Base-by-base conservation (phyloP, 2,797 vertebrate genomes). In the Cirrhinus molitorella region DNA sequence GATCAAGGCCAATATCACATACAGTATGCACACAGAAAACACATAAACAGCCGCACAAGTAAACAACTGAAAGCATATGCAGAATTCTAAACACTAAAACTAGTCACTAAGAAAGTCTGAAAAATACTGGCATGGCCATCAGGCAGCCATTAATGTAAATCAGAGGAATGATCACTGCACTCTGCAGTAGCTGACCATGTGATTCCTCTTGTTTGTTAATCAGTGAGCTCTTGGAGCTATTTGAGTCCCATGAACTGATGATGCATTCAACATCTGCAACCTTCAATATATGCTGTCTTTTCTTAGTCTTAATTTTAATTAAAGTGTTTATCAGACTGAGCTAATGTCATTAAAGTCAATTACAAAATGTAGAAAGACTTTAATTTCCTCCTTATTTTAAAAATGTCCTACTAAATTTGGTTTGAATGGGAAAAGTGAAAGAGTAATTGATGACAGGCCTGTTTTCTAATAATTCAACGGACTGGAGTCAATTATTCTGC, bases 121-220 rank as follows among this genome's bases (percentile, higher is more conserved):
- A 61, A 12, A 43, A 59, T 55, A 34, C 12, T 70, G 79, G 51
- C 51, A 45, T 80, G 31, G 51, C 14, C 31, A 55, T 37, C 51
- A 53, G 49, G 28, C 19, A 23, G 31, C 5, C 25, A 71, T 61
- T 53, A 79, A 79, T 71, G 67, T 71, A 47, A 80, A 80, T 71
- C 40, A 71, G 40, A 61, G 7, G 3, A 71, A 43, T 61, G 55
- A 47, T 72, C 55, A 14, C 45, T 40, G 31, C 13, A 8, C 40
- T 66, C 43, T 59, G 63, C 76, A 66, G 17, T 67, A 70, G 51
- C 37, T 70, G 37, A 51, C 47, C 37, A 61, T 28, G 67, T 70
- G 25, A 57, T 81, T 72, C 40, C 40, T 61, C 40, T 61, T 59
- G 67, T 81, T 81, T 72, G 67, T 49, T 72, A 61, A 72, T 34